These are phyloP conservation scores for Aporophyla nigra DNA, from an alignment of 2,888 invertebrate genomes.

Conservation along the genomic window DNA sequence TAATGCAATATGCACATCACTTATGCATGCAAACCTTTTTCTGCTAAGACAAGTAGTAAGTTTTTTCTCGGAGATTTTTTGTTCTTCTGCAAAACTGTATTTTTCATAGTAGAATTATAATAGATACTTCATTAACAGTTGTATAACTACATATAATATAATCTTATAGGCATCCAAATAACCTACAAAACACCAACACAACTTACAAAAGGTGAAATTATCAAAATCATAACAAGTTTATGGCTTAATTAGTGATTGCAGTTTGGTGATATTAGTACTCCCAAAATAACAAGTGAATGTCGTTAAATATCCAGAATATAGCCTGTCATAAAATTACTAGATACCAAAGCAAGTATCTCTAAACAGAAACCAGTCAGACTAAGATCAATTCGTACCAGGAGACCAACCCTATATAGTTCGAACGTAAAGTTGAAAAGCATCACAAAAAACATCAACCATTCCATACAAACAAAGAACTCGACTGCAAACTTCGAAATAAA, in stretches of 20 bases:
- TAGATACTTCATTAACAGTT: too few species aligned
- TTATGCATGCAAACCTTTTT: constrained; percentile 49
- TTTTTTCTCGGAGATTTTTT: constrained; percentile 17
- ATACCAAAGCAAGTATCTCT: too few species aligned
- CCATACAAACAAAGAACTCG: constrained; percentile 48
- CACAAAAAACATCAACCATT: constrained; percentile 37
- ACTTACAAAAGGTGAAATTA: too few species aligned
- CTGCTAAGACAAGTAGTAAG: not conserved
- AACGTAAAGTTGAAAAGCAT: constrained; percentile 3
- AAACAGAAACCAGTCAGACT: not conserved
- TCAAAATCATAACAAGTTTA: not conserved
- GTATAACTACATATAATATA: too few species aligned
- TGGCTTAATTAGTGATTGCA: not conserved
- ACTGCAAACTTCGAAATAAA: constrained; percentile 57
- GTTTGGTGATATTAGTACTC: not conserved
- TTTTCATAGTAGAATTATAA: too few species aligned
- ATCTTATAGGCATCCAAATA: too few species aligned
- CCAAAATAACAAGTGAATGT: not conserved
- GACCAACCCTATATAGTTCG: not conserved
- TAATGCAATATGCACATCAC: constrained; percentile 25
- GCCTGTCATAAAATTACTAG: not conserved
- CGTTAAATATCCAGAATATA: not conserved
- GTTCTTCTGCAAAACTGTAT: not conserved
- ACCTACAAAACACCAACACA: too few species aligned
- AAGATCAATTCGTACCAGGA: not conserved